Conservation (phyloP, 30 jellyfish, hydroid and myxozoan genomes). For the Chrysaora quinquecirrha region DNA sequence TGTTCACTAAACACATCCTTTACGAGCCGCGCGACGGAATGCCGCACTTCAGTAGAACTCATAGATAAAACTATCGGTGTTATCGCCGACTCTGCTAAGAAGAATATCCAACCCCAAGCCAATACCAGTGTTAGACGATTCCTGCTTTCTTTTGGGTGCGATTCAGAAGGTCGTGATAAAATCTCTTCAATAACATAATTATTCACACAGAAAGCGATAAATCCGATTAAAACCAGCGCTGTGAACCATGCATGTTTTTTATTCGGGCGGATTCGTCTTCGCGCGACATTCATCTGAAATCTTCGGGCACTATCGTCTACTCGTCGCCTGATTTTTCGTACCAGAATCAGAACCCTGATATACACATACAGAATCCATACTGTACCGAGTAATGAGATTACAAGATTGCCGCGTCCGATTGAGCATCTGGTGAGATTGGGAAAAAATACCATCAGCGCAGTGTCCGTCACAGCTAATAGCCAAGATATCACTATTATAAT, state of each 20-base stretch:
- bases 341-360: slow-evolving; percentile 14
- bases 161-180: neutral
- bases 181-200: neutral
- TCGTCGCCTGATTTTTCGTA: slow-evolving; percentile 15
- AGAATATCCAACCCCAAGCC: slow-evolving; percentile 44
- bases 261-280: neutral
- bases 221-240: neutral
- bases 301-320: slow-evolving; percentile 22
- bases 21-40: neutral
- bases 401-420: neutral
- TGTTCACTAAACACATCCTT: too few relatives aligned
- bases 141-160: neutral
- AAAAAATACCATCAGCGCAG: neutral
- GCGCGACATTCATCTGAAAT: neutral
- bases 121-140: neutral
- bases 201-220: neutral
- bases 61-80: slow-evolving; percentile 5
- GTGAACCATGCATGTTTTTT: slow-evolving; percentile 38
- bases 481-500: neutral
- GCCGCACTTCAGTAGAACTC: neutral
- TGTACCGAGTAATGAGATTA: slow-evolving; percentile 1
- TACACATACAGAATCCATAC: slow-evolving; percentile 25
- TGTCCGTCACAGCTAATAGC: neutral
- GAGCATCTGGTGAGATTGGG: neutral
- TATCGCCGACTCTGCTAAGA: slow-evolving; percentile 10